phyloP scores from a whole-genome alignment of 1,140 invertebrate genomes.

The Nixonia krombeini region DNA sequence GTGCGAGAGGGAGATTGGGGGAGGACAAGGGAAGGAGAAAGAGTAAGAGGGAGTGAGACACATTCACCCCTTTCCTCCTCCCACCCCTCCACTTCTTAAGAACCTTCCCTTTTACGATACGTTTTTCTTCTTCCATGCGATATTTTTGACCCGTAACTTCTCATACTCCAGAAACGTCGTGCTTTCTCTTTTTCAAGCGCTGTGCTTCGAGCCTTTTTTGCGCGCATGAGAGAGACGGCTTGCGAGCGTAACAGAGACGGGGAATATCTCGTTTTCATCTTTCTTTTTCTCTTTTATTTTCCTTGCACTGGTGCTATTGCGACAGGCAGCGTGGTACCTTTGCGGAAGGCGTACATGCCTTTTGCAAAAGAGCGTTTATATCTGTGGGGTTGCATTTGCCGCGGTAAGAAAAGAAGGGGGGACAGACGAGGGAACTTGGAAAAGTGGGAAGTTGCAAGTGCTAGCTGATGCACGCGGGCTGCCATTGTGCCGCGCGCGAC shows the following conservation, averaged over 20 bases:
- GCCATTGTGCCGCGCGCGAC: conserved; percentile 23
- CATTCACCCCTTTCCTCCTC: conserved; percentile 24
- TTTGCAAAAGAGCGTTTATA: conserved; percentile 8
- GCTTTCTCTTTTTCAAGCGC: neutral
- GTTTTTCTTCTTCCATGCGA: conserved; percentile 5
- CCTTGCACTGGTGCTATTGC: conserved; percentile 6
- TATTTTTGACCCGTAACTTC: conserved; percentile 2
- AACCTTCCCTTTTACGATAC: conserved; percentile 9
- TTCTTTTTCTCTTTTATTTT: conserved; percentile 24
- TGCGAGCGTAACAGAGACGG: neutral
- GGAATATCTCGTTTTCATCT: conserved; percentile 12
- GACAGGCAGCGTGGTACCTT: neutral
- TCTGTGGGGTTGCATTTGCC: neutral
- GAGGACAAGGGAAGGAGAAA: conserved; percentile 24
- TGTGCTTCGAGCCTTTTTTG: neutral
- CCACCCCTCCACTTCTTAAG: conserved; percentile 1
- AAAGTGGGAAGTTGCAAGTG: conserved; percentile 1
- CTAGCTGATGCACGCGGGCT: conserved; percentile 12
- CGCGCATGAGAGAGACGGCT: neutral
- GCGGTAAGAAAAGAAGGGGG: conserved; percentile 1
- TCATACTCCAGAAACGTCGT: neutral
- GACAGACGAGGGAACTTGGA: neutral
- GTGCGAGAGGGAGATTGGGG: conserved; percentile 7
- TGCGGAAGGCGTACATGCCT: conserved; percentile 34
- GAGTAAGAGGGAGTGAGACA: conserved; percentile 33